Conservation (phyloP, 2,797 vertebrate genomes). For the Rhynchonycteris naso region DNA sequence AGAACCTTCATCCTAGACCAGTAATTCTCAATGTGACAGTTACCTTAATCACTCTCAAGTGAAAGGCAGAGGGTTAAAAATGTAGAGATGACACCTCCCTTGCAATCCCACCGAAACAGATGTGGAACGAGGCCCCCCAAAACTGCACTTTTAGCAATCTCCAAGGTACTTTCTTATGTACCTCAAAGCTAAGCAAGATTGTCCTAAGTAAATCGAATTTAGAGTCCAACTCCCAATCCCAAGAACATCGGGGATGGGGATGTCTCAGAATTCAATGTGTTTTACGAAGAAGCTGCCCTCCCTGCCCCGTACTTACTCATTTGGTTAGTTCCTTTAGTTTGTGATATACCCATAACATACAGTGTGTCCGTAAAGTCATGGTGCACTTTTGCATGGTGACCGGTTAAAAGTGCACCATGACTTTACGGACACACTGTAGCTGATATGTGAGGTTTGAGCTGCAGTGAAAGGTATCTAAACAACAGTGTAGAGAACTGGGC, state of each 20-base stretch:
- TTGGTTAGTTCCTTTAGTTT: not conserved
- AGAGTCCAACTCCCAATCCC: not conserved
- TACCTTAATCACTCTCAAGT: not conserved
- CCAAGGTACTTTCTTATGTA: not conserved
- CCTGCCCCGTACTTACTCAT: not conserved
- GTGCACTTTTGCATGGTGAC: too few species aligned
- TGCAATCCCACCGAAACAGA: not conserved
- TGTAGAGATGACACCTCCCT: not conserved
- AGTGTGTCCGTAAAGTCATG: too few species aligned
- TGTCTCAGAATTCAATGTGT: not conserved
- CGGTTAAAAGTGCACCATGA: too few species aligned
- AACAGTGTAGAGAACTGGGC: not conserved
- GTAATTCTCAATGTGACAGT: not conserved
- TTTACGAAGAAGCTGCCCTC: not conserved
- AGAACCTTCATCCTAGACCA: not conserved
- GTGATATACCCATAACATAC: not conserved
- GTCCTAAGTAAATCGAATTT: not conserved
- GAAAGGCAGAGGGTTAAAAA: not conserved
- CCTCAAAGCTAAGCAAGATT: not conserved
- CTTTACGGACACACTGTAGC: too few species aligned
- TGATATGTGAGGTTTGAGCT: not conserved
- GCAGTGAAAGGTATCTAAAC: not conserved
- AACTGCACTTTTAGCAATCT: not conserved
- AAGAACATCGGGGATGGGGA: not conserved
- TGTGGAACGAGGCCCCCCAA: not conserved